These are phyloP conservation scores for Morpho helenor DNA, from an alignment of 2,888 invertebrate species.

Conservation along the genomic window DNA sequence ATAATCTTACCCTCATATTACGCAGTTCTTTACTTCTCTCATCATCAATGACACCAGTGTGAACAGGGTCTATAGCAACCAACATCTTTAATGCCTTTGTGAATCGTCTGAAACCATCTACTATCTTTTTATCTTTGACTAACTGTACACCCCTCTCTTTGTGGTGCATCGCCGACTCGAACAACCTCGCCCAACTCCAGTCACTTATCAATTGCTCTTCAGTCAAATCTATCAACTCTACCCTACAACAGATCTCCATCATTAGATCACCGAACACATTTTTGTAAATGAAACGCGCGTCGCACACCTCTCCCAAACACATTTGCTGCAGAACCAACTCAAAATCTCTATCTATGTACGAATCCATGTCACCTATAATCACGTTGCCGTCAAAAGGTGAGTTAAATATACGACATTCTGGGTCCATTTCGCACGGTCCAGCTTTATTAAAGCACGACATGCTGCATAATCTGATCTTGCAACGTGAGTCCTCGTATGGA, in stretches of 20 bases:
- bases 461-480: slow-evolving; percentile 53
- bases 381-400: slow-evolving; percentile 61
- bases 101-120: slow-evolving; percentile 86
- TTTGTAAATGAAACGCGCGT: slow-evolving; percentile 54
- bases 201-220: slow-evolving; percentile 73
- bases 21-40: slow-evolving; percentile 72
- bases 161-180: slow-evolving; percentile 67
- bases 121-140: slow-evolving; percentile 79
- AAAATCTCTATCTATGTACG: slow-evolving; percentile 71
- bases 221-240: slow-evolving; percentile 61
- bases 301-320: slow-evolving; percentile 68
- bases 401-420: slow-evolving; percentile 53
- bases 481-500: slow-evolving; percentile 67
- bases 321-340: slow-evolving; percentile 76
- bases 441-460: slow-evolving; percentile 44
- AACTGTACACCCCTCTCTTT: slow-evolving; percentile 81
- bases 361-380: slow-evolving; percentile 68
- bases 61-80: slow-evolving; percentile 79
- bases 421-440: slow-evolving; percentile 49
- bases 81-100: slow-evolving; percentile 86
- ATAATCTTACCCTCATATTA: slow-evolving; percentile 64
- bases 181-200: slow-evolving; percentile 77
- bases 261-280: slow-evolving; percentile 43
- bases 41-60: slow-evolving; percentile 72
- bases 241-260: slow-evolving; percentile 56